A percentile compares a stretch with the other conserved stretches of the same genome.
phyloP scores from a whole-genome alignment of 92 coral and sea anemone species.

The Nematostella vectensis region DNA sequence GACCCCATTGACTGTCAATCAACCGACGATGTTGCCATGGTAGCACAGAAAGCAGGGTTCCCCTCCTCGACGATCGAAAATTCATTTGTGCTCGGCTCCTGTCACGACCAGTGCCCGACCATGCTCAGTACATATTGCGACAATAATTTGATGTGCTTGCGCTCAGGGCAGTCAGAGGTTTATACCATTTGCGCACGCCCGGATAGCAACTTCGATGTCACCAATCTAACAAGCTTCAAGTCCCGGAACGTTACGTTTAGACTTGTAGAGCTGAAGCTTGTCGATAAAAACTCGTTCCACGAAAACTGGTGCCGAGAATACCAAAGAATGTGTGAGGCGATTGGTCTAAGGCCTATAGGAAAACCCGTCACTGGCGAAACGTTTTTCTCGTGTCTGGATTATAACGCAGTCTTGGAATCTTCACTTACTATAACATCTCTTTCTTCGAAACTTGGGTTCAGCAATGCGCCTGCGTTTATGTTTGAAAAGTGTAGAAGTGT shows the following conservation, averaged over 20 bases:
- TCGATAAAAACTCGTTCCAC: constrained; percentile 13
- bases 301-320: constrained; percentile 55
- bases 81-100: constrained; percentile 29
- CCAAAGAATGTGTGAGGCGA: constrained; percentile 37
- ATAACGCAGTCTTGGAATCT: background rate
- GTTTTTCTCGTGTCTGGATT: background rate
- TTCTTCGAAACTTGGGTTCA: background rate
- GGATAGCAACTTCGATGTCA: constrained; percentile 32
- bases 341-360: constrained; percentile 37
- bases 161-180: constrained; percentile 9
- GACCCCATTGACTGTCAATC: constrained; percentile 35
- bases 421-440: background rate
- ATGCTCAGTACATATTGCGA: constrained; percentile 8
- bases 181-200: constrained; percentile 28
- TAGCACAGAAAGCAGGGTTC: constrained; percentile 38
- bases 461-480: background rate
- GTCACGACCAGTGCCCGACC: constrained; percentile 18
- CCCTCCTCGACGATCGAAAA: constrained; percentile 11
- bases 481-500: background rate
- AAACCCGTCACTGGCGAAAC: constrained; percentile 10
- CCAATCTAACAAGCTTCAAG: constrained; percentile 2
- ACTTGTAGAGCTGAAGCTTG: constrained; percentile 1
- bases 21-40: constrained; percentile 11
- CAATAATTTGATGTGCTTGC: constrained; percentile 14
- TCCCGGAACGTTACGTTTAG: constrained; percentile 13